Evolutionary conservation across 2,797 vertebrate species (phyloP), one percentile per base, ranked within the genome.

Genomic region (Schizopygopsis pylzovi): DNA sequence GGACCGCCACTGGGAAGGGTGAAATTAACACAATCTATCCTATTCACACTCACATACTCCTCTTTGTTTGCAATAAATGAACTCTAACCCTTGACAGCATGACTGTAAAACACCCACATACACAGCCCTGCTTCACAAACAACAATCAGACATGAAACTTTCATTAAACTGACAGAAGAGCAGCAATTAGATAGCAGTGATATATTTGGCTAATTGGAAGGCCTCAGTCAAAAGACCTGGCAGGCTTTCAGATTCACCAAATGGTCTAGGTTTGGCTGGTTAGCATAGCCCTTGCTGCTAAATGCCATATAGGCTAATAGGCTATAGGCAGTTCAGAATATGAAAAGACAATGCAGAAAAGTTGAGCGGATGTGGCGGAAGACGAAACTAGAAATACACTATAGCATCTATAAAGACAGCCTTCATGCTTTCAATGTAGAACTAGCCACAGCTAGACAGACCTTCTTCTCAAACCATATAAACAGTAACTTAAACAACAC

Each of bases 21-120:
- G 79, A 83, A 87, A 87, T 85, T 83, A 87, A 85, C 81, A 85
- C 81, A 79, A 81, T 87, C 86, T 80, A 68, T 81, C 75, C 88
- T 61, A 76, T 67, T 85, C 82, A 85, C 22, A 0, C 25, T 71
- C 65, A 85, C 83, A 79, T 77, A 71, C 61, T 85, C 28, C 37
- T 81, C 25, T 65, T 77, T 89, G 76, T 79, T 85, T 81, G 80
- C 39, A 43, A 18, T 22, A 84, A 72, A 77, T 79, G 56, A 79
- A 85, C 79, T 59, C 47, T n/a, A 83, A 56, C 47, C 72, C 56
- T 18, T 41, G 45, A 67, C 20, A 84, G 20, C 16, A 56, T n/a
- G n/a, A 37, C 61, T 67, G 41, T 43, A 76, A 85, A 65, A 86
- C 79, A 81, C 15, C 61, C 63, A 59, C 73, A 83, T 18, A 71